Percentiles rank a stretch among this genome's conserved stretches.
phyloP scores from a whole-genome alignment of 2,888 invertebrate genomes.

The Saturnia pavonia region DNA sequence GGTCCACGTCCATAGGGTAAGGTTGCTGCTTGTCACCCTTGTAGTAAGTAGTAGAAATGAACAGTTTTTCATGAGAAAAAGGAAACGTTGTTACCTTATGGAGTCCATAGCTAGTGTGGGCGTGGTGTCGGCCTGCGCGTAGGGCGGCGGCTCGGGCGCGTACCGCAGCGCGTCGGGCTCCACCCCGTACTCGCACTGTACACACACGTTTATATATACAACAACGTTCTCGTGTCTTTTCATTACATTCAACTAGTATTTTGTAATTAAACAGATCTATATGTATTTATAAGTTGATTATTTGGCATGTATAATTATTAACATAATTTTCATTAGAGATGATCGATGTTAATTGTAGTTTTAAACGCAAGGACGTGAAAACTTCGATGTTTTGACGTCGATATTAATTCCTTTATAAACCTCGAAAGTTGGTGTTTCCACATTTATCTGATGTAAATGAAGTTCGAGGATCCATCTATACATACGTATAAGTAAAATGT shows the following conservation, averaged over 20 bases:
- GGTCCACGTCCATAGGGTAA: too few species aligned
- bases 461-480: too few species aligned
- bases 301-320: too few species aligned
- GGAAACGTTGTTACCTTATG: conserved; percentile 76
- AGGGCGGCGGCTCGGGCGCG: conserved; percentile 83
- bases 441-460: too few species aligned
- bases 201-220: conserved; percentile 5
- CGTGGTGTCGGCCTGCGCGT: conserved; percentile 81
- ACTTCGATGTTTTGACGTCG: too few species aligned
- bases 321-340: background rate
- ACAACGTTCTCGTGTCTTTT: background rate
- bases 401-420: too few species aligned
- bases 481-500: too few species aligned
- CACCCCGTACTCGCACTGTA: conserved; percentile 88
- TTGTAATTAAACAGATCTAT: background rate
- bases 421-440: too few species aligned
- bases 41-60: too few species aligned
- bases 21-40: too few species aligned
- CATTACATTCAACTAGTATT: background rate
- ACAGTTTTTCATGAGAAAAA: background rate
- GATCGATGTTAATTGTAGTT: background rate
- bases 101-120: conserved; percentile 78
- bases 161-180: conserved; percentile 90
- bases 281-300: background rate
- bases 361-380: too few species aligned